These are phyloP conservation scores for Piscicola geometra DNA, from an alignment of 2,888 invertebrate genomes.

Conservation along the genomic window DNA sequence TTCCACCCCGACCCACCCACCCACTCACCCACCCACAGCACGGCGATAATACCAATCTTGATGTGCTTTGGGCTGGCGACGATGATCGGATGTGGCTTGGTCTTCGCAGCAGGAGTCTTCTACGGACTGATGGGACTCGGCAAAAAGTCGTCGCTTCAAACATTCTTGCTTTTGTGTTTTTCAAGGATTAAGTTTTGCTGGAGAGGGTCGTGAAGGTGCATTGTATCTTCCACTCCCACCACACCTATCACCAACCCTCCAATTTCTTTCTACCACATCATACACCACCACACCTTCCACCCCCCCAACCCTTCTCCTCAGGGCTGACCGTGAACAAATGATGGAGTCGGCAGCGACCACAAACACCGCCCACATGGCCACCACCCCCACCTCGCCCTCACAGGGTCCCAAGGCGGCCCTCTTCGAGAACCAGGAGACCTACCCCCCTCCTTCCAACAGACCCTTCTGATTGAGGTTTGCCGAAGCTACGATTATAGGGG, in stretches of 20 bases:
- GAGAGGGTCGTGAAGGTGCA: no score
- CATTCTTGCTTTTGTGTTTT: no score
- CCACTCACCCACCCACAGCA: slow-evolving; percentile 37
- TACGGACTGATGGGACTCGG: slow-evolving; percentile 46
- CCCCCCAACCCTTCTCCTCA: not conserved
- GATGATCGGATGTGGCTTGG: slow-evolving; percentile 42
- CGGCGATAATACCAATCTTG: slow-evolving; percentile 43
- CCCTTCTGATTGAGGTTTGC: not conserved
- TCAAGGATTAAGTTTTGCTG: no score
- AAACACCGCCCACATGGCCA: not conserved
- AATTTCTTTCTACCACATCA: no score
- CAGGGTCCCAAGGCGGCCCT: slow-evolving; percentile 37
- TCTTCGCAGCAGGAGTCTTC: slow-evolving; percentile 44
- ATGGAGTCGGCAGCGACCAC: slow-evolving; percentile 36
- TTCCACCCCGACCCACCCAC: not conserved
- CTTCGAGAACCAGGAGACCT: slow-evolving; percentile 37
- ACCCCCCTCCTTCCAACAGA: not conserved
- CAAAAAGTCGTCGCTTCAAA: slow-evolving; percentile 41
- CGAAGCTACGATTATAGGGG: not conserved
- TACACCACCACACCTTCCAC: no score
- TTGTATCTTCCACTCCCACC: no score
- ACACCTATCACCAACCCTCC: no score
- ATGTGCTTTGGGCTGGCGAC: slow-evolving; percentile 42
- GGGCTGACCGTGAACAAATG: slow-evolving; percentile 41
- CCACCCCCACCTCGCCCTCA: not conserved